These are phyloP conservation scores for Astreopora myriophthalma DNA, from an alignment of 64 coral and sea anemone genomes.

Conservation along the genomic window DNA sequence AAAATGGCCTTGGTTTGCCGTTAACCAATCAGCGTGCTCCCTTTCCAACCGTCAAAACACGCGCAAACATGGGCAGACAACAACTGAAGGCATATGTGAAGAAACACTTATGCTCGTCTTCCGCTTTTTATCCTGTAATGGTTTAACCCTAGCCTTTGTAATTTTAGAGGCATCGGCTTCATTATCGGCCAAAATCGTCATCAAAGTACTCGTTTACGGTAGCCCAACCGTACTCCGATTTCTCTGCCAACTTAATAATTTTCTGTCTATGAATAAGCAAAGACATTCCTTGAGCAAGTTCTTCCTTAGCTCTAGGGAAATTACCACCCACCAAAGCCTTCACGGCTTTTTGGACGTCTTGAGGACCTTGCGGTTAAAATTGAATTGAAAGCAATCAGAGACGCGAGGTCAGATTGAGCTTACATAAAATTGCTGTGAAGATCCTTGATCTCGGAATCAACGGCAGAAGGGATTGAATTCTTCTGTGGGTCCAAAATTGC, in stretches of 20 bases:
- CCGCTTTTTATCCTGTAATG: not conserved
- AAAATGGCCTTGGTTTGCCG: no score
- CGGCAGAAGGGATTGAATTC: not conserved
- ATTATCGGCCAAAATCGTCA: slow-evolving; percentile 50
- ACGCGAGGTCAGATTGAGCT: not conserved
- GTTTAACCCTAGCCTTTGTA: not conserved
- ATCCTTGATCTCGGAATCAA: not conserved
- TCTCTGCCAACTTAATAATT: slow-evolving; percentile 40
- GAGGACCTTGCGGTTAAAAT: slow-evolving; percentile 3
- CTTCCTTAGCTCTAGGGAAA: not conserved
- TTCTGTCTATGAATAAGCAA: slow-evolving; percentile 13
- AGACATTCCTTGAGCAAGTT: not conserved
- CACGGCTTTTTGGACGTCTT: not conserved
- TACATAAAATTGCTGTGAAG: not conserved
- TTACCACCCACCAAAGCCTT: not conserved
- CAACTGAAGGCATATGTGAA: not conserved
- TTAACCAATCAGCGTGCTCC: no score
- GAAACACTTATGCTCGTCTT: not conserved
- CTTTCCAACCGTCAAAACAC: no score
- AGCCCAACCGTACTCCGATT: slow-evolving; percentile 31
- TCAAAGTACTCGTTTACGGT: slow-evolving; percentile 38
- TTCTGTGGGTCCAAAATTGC: slow-evolving; percentile 3
- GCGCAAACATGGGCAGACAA: no score
- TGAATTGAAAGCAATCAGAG: slow-evolving; percentile 4
- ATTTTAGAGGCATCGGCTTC: slow-evolving; percentile 30